Conservation (phyloP, 2,113 vertebrate genomes). For the Coryphaenoides rupestris region DNA sequence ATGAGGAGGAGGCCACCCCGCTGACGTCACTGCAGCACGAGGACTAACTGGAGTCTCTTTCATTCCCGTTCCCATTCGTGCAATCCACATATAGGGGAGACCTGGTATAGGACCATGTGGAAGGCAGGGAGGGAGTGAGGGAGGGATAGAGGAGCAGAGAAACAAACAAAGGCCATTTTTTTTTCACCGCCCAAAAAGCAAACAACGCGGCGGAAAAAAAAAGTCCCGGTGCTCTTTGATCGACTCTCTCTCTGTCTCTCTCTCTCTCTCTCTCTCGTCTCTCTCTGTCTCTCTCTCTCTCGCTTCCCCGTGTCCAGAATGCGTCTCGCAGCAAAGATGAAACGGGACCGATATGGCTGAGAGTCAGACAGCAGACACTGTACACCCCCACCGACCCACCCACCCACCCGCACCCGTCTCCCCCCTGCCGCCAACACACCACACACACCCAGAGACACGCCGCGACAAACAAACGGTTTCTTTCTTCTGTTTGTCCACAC, state of each 20-base stretch:
- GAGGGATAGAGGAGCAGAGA: slow-evolving; percentile 14
- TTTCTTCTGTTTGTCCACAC: slow-evolving; percentile 28
- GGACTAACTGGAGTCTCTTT: slow-evolving; percentile 10
- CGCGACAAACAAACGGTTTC: slow-evolving; percentile 26
- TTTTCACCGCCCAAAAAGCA: neutral
- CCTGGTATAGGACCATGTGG: neutral
- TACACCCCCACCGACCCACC: no score
- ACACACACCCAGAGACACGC: neutral
- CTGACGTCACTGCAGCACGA: slow-evolving; percentile 5
- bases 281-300: slow-evolving; percentile 21
- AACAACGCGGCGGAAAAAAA: slow-evolving; percentile 7
- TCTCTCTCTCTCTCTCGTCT: slow-evolving; percentile 24
- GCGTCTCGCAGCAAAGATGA: slow-evolving; percentile 18
- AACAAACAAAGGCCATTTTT: slow-evolving; percentile 4
- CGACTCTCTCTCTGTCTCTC: no score
- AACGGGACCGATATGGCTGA: slow-evolving; percentile 26
- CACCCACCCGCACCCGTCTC: neutral
- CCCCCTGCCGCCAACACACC: slow-evolving; percentile 28
- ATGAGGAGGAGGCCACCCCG: neutral
- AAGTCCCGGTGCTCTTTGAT: slow-evolving; percentile 37
- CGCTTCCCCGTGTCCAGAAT: slow-evolving; percentile 19
- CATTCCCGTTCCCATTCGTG: slow-evolving; percentile 4
- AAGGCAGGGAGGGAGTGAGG: neutral
- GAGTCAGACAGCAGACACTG: slow-evolving; percentile 9
- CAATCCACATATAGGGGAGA: slow-evolving; percentile 13